phyloP scores from a whole-genome alignment of 2,797 vertebrate species.

The Numenius phaeopus region DNA sequence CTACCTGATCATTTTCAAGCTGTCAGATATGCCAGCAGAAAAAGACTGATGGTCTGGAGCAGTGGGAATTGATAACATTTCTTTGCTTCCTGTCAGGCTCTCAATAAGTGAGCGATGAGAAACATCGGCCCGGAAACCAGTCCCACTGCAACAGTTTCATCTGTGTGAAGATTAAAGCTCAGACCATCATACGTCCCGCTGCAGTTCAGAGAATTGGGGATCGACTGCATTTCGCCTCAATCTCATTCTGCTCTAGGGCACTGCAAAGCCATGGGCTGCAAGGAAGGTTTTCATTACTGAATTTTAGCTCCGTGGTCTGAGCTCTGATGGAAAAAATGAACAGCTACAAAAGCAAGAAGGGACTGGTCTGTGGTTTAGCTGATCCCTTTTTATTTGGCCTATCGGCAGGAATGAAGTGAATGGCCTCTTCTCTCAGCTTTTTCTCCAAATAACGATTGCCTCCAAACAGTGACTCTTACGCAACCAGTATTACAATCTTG shows the following conservation, averaged over 20 bases:
- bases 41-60: background rate
- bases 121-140: background rate
- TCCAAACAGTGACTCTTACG: background rate
- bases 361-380: constrained; percentile 52
- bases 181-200: background rate
- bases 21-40: constrained; percentile 21
- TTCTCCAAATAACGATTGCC: background rate
- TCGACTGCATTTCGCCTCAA: background rate
- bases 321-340: constrained; percentile 52
- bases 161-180: constrained; percentile 13
- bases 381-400: constrained; percentile 42
- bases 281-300: constrained; percentile 42
- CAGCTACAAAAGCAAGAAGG: constrained; percentile 29
- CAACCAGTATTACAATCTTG: constrained; percentile 36
- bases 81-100: constrained; percentile 34
- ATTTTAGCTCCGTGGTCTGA: background rate
- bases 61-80: constrained; percentile 37
- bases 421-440: constrained; percentile 31
- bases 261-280: background rate
- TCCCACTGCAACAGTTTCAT: constrained; percentile 7
- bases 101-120: constrained; percentile 28
- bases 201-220: background rate
- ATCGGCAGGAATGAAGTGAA: constrained; percentile 46
- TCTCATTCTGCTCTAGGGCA: background rate
- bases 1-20: constrained; percentile 21